These are phyloP conservation scores for Laupala kohalensis DNA, from an alignment of 1,140 invertebrate species.

Conservation along the genomic window DNA sequence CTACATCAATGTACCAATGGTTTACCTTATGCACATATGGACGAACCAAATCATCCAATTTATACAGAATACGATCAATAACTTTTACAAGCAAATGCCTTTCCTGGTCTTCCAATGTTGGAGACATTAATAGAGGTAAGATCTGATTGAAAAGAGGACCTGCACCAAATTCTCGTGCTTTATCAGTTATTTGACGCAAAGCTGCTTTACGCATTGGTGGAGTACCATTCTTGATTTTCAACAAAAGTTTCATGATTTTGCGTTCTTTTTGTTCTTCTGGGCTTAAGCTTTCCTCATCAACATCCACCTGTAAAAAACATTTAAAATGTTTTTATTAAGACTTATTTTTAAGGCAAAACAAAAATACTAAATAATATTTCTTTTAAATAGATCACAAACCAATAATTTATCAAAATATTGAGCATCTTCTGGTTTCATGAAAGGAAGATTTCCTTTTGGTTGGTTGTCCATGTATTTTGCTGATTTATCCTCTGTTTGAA, in stretches of 20 bases:
- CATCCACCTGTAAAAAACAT: conserved; percentile 52
- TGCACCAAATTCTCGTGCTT: conserved; percentile 95
- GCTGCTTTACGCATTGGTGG: conserved; percentile 98
- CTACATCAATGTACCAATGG: background rate
- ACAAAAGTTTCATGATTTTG: conserved; percentile 95
- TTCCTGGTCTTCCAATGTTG: conserved; percentile 98
- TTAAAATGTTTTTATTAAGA: background rate
- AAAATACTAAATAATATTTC: background rate
- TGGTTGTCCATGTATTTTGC: conserved; percentile 91
- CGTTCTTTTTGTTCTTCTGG: conserved; percentile 96
- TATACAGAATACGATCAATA: conserved; percentile 96
- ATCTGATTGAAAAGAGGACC: conserved; percentile 99
- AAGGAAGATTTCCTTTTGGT: conserved; percentile 91
- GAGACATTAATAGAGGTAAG: conserved; percentile 95
- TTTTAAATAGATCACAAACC: conserved; percentile 22
- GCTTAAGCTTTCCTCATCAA: conserved; percentile 89
- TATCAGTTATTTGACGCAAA: conserved; percentile 94
- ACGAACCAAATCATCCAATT: conserved; percentile 94
- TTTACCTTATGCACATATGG: conserved; percentile 96
- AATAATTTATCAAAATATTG: conserved; percentile 99
- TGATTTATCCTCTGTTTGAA: conserved; percentile 75
- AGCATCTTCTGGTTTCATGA: conserved; percentile 98
- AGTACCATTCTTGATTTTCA: conserved; percentile 99
- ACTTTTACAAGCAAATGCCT: conserved; percentile 99
- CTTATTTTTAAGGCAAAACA: background rate